These are phyloP conservation scores for Tenthredo distinguenda DNA, from an alignment of 2,888 invertebrate species.

Conservation along the genomic window DNA sequence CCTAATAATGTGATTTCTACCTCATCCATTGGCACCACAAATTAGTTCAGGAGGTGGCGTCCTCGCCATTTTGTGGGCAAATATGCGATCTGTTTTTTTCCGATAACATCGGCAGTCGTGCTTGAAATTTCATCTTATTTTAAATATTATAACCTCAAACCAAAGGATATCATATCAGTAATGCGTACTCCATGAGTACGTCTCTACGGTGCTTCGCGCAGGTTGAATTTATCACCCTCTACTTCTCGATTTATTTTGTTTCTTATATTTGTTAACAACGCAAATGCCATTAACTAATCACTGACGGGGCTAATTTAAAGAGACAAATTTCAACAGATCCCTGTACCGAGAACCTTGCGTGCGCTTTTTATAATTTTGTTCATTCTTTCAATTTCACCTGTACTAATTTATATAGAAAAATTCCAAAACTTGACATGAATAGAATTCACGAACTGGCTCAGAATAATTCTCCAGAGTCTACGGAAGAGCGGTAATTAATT, in stretches of 20 bases:
- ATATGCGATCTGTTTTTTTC: no score
- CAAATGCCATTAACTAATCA: background rate
- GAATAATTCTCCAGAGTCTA: background rate
- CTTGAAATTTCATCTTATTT: background rate
- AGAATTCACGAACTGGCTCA: background rate
- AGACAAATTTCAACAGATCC: background rate
- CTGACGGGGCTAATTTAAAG: background rate
- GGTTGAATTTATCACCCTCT: background rate
- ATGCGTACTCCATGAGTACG: background rate
- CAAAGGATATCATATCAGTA: no score
- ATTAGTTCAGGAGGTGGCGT: no score
- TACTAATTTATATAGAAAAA: background rate
- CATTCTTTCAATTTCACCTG: background rate
- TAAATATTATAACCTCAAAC: background rate
- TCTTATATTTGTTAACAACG: background rate
- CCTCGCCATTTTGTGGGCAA: no score
- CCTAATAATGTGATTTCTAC: no score
- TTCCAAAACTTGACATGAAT: background rate
- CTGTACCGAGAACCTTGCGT: background rate
- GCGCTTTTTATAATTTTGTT: background rate
- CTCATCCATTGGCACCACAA: no score
- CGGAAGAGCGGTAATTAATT: slow-evolving; percentile 24
- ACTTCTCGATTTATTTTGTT: background rate
- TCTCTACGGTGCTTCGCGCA: background rate
- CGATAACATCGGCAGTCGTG: no score